These are phyloP conservation scores for Malthinus seriepunctatus DNA, from an alignment of 2,888 invertebrate genomes.

Conservation along the genomic window DNA sequence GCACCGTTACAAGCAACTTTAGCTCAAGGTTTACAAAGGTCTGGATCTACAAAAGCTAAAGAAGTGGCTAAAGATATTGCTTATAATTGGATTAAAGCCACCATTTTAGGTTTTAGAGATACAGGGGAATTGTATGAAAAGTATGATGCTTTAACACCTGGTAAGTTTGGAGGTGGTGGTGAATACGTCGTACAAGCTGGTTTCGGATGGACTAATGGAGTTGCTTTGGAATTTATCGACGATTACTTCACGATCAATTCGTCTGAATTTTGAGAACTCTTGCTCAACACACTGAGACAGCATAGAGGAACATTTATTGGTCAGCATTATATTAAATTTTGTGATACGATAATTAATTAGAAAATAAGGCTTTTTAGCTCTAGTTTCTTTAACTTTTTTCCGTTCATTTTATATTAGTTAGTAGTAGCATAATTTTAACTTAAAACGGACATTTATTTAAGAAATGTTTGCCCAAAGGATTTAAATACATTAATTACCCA, in stretches of 20 bases:
- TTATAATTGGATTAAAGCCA: constrained; percentile 69
- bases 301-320: too few relatives aligned
- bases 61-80: constrained; percentile 67
- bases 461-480: too few relatives aligned
- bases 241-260: constrained; percentile 15
- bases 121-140: constrained; percentile 73
- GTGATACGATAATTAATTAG: too few relatives aligned
- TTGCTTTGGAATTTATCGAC: constrained; percentile 20
- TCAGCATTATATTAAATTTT: too few relatives aligned
- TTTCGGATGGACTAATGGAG: constrained; percentile 24
- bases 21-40: constrained; percentile 67
- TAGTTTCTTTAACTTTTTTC: too few relatives aligned
- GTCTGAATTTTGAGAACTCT: too few relatives aligned
- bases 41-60: constrained; percentile 60
- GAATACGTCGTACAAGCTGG: constrained; percentile 57
- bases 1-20: constrained; percentile 78
- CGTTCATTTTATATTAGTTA: too few relatives aligned
- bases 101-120: constrained; percentile 64
- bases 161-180: constrained; percentile 74
- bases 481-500: too few relatives aligned
- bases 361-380: too few relatives aligned
- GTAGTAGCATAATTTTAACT: too few relatives aligned
- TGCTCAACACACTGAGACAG: too few relatives aligned
- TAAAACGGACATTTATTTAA: too few relatives aligned
- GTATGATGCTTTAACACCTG: constrained; percentile 67